A percentile compares a stretch with the other conserved stretches of the same genome.
These are phyloP conservation scores for Nemoura dubitans DNA, from an alignment of 2,888 invertebrate species.

Conservation along the genomic window DNA sequence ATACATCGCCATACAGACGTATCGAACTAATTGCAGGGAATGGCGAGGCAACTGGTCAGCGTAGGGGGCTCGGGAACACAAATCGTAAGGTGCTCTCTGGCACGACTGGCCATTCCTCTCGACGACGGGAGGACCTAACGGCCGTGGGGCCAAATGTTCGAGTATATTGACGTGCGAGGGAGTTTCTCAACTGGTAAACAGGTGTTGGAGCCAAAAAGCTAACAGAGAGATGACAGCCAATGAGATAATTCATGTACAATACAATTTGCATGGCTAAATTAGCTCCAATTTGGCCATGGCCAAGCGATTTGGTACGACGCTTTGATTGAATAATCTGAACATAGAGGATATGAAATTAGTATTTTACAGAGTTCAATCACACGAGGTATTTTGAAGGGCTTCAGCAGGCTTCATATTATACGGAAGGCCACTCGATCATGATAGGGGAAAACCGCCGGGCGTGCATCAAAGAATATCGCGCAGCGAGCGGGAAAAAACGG, in stretches of 20 bases:
- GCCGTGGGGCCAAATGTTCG: not conserved
- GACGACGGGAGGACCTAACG: not conserved
- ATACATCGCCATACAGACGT: not conserved
- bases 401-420: too few species aligned
- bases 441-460: not conserved
- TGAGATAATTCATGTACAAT: not conserved
- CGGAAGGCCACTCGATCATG: not conserved
- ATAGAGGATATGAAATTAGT: not conserved
- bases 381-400: not conserved
- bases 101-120: not conserved
- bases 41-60: not conserved
- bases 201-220: conserved; percentile 3
- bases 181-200: not conserved
- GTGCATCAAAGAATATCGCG: not conserved
- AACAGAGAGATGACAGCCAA: conserved; percentile 7
- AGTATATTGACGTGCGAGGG: not conserved
- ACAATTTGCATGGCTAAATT: not conserved
- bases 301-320: not conserved
- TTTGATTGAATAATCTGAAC: not conserved
- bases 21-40: not conserved
- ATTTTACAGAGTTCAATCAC: not conserved
- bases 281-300: not conserved
- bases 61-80: not conserved
- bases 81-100: not conserved
- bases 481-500: not conserved